phyloP scores from a whole-genome alignment of 2,113 vertebrate genomes.

The Gadus macrocephalus region DNA sequence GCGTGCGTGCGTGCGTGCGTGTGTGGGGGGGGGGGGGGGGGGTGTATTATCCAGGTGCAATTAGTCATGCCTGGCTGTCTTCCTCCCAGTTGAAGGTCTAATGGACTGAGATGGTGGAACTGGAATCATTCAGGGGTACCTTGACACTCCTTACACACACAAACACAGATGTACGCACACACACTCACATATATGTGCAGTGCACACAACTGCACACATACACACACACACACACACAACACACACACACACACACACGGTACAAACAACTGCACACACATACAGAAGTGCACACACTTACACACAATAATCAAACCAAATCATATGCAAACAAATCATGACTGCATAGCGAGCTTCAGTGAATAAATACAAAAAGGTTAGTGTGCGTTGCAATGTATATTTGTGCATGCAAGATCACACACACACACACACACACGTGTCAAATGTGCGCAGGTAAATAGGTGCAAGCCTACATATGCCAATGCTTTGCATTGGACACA shows the following conservation, averaged over 20 bases:
- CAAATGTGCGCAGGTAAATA: too few relatives aligned
- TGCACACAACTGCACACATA: neutral
- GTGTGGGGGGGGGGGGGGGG: conserved; percentile 1
- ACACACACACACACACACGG: neutral
- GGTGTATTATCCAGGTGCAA: conserved; percentile 32
- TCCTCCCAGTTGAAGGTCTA: conserved; percentile 28
- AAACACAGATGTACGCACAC: neutral
- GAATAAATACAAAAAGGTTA: neutral
- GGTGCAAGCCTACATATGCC: too few relatives aligned
- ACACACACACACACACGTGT: too few relatives aligned
- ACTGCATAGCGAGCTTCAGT: too few relatives aligned
- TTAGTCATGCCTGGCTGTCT: conserved; percentile 43
- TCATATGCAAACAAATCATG: neutral
- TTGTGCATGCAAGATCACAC: neutral
- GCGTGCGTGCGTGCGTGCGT: too few relatives aligned
- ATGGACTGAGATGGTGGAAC: conserved; percentile 33
- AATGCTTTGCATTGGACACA: conserved; percentile 6
- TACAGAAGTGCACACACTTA: neutral
- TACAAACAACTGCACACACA: neutral
- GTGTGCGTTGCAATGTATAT: neutral
- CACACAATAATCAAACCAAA: neutral
- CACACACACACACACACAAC: neutral
- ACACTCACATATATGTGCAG: neutral
- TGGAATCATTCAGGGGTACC: conserved; percentile 8
- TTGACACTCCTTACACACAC: neutral